Evolutionary conservation across 2,888 invertebrate genomes (phyloP).

Genomic region (Eupithecia tripunctaria): DNA sequence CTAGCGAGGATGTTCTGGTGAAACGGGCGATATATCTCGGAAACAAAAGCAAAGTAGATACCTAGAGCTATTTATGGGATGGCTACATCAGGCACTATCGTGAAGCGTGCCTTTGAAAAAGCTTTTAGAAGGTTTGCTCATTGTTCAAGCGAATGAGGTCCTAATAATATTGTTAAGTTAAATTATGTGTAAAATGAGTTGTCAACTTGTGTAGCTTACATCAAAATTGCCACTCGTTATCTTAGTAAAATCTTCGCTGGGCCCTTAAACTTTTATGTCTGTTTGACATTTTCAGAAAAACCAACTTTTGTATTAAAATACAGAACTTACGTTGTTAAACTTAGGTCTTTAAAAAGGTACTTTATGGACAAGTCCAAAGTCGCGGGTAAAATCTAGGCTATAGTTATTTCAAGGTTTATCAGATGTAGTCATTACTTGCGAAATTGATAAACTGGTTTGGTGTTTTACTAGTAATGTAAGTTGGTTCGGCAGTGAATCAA

Average conservation of each 20-base stretch:
- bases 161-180: background rate
- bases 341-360: background rate
- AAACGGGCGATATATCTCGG: conserved; percentile 72
- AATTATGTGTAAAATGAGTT: background rate
- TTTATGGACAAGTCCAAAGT: background rate
- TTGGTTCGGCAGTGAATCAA: conserved; percentile 43
- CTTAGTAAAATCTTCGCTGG: background rate
- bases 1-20: conserved; percentile 67
- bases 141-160: conserved; percentile 60
- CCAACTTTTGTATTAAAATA: background rate
- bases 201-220: background rate
- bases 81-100: conserved; percentile 73
- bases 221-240: background rate
- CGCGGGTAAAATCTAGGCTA: background rate
- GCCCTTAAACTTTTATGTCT: background rate
- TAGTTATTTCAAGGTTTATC: background rate
- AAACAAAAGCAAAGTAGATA: conserved; percentile 78
- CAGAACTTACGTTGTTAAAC: too few species aligned
- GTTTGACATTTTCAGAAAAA: background rate
- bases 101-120: conserved; percentile 67
- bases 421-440: conserved; percentile 20
- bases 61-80: conserved; percentile 72
- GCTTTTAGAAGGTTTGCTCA: conserved; percentile 74
- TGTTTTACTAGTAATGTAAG: conserved; percentile 41
- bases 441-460: conserved; percentile 5